Evolutionary conservation across 2,797 vertebrate genomes (phyloP).

Genomic region (Acestrorhynchus altus): DNA sequence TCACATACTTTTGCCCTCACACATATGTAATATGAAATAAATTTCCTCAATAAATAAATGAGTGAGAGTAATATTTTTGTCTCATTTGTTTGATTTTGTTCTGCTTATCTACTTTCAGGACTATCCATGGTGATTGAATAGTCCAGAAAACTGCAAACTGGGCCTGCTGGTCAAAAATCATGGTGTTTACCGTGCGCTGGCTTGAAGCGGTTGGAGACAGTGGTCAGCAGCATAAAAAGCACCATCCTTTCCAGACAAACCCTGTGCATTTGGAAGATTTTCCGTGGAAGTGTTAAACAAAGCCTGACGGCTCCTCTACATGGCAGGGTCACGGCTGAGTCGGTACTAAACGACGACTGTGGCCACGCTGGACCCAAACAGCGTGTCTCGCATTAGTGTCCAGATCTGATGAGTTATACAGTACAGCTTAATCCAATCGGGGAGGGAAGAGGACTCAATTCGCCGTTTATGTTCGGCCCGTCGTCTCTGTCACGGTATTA

Average conservation of each 20-base stretch:
- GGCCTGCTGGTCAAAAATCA: too few species aligned
- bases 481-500: slow-evolving; percentile 60
- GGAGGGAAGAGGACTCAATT: slow-evolving; percentile 42
- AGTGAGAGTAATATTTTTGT: too few species aligned
- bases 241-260: background rate
- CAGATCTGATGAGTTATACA: slow-evolving; percentile 57
- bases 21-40: too few species aligned
- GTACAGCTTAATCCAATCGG: slow-evolving; percentile 67
- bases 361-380: slow-evolving; percentile 33
- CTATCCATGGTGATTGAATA: too few species aligned
- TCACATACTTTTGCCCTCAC: too few species aligned
- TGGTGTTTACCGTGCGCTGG: too few species aligned
- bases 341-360: slow-evolving; percentile 38
- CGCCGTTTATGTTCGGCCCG: slow-evolving; percentile 58
- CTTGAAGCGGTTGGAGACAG: too few species aligned
- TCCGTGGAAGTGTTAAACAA: background rate
- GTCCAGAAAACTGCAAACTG: too few species aligned
- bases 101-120: too few species aligned
- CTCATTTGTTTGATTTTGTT: too few species aligned
- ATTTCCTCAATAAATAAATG: too few species aligned
- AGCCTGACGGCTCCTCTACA: background rate
- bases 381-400: slow-evolving; percentile 63
- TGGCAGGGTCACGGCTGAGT: background rate
- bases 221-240: background rate
- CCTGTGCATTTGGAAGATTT: background rate